Evolutionary conservation across 1,140 invertebrate genomes (phyloP), one percentile per base, ranked within the genome.

Genomic region (Listronotus oregonensis): DNA sequence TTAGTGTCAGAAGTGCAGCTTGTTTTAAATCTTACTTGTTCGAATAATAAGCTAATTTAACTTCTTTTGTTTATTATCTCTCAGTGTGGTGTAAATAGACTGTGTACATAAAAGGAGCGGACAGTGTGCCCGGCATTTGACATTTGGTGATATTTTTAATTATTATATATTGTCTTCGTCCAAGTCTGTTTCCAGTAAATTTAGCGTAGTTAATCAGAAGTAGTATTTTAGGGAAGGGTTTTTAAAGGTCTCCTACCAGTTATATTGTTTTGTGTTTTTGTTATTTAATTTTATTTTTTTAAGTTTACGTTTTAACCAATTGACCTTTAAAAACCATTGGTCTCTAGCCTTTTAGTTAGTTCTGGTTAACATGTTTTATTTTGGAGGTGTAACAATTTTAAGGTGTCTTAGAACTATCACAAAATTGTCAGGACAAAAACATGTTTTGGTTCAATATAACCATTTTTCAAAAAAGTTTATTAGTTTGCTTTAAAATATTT

Each of bases 61-160:
- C 11, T 51, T 31, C n/a, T 31, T 51, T 27, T 18, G 18, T 51
- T 55, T 15, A 46, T 14, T 17, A 15, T 56, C 9, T 21, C 40
- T 56, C 18, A 56, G 40, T 56, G 54, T 14, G 54, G n/a, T 46
- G 42, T 58, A 51, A 61, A 61, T 43, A 51, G 59, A 60, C 21
- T 34, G 21, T 60, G 58, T 60, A 60, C 27, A 60, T 60, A 60
- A 21, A 17, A 17, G 43, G 11, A 31, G 9, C n/a, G 32, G 37
- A 54, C 37, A 11, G 39, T 42, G 18, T 43, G 27, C 55, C 14
- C n/a, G 39, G 27, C n/a, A 50, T 47, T 15, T 12, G 58, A 40
- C 31, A 14, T n/a, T 58, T 21, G 43, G 37, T 18, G 58, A 50
- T 37, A 18, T 37, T 11, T 51, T 17, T 27, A 47, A 17, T 47